Base-by-base conservation (phyloP, 2,113 vertebrate genomes). In the Tricholaema leucomelas region DNA sequence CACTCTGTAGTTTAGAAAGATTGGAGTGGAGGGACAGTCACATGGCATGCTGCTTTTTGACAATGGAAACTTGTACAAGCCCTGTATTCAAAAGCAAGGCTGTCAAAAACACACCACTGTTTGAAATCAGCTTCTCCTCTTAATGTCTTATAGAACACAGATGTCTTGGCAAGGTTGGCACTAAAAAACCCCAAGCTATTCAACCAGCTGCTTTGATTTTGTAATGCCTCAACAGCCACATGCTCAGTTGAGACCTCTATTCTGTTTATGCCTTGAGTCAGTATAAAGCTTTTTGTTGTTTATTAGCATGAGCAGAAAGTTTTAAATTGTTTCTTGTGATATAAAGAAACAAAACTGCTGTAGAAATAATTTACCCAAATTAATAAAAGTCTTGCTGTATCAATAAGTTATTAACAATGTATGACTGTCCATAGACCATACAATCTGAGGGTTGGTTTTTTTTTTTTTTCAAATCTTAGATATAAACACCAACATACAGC, bases 91-190 rank as follows among this genome's bases (percentile, higher is more conserved):
- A 85, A 91, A 59, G 40, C 33, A 73, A 93, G 36, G 18, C 36
- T 86, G 46, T 55, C 73, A 92, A 90, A 93, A 92, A 28, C 27
- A 65, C 28, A 78, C n/a, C 54, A 10, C 50, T 84, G 50, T 31
- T 66, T 79, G 33, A 90, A 92, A 90, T 31, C 50, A 81, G 12
- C 38, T 67, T 92, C 56, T 90, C 48, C 30, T 15, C 69, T 84
- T 79, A 75, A 92, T 50, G 81, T 91, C 83, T 72, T 77, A 94
- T n/a, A 94, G 78, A 92, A 69, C 76, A 84, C 87, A 96, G 90
- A 91, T 84, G 91, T 92, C 74, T 92, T 96, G 76, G 79, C 81
- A 95, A 94, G 85, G 86, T 65, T 94, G 83, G 82, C 78, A 90
- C 50, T 65, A 88, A 79, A 89, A 81, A 91, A 15, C 10, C 71